These are phyloP conservation scores for Synanthedon andrenaeformis DNA, from an alignment of 2,888 invertebrate genomes.

Conservation along the genomic window DNA sequence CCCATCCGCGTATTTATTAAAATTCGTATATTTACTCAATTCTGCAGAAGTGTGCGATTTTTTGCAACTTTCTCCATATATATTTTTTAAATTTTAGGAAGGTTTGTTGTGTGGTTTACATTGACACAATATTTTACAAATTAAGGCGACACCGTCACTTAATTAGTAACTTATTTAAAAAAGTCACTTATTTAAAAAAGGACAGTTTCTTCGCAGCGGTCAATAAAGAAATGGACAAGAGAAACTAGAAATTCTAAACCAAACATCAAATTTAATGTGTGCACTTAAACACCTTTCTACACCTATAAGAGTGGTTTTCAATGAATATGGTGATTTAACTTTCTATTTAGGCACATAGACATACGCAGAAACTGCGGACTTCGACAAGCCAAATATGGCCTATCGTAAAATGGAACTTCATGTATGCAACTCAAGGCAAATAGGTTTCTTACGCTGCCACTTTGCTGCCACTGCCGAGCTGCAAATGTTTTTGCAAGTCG, in stretches of 20 bases:
- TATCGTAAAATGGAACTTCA: not conserved
- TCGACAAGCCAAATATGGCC: not conserved
- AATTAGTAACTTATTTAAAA: too few species aligned
- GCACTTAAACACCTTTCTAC: not conserved
- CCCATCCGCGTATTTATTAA: too few species aligned
- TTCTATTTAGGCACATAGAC: conserved; percentile 5
- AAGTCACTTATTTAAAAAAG: too few species aligned
- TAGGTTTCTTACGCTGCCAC: not conserved
- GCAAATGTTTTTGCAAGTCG: not conserved
- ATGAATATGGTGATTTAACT: conserved; percentile 7
- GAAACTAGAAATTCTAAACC: not conserved
- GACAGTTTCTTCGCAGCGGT: too few species aligned
- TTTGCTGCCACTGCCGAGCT: not conserved
- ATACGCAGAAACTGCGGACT: not conserved
- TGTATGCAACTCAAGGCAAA: not conserved
- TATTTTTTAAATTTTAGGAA: too few species aligned
- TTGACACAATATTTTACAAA: too few species aligned
- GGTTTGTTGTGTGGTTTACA: too few species aligned
- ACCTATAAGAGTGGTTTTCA: not conserved
- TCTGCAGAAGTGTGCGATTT: too few species aligned
- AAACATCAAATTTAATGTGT: not conserved
- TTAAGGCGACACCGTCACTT: too few species aligned
- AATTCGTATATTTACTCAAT: too few species aligned
- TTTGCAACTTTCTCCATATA: too few species aligned
- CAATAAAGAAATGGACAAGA: not conserved